These are phyloP conservation scores for Argyrosomus japonicus DNA, from an alignment of 2,113 vertebrate species.

Conservation along the genomic window DNA sequence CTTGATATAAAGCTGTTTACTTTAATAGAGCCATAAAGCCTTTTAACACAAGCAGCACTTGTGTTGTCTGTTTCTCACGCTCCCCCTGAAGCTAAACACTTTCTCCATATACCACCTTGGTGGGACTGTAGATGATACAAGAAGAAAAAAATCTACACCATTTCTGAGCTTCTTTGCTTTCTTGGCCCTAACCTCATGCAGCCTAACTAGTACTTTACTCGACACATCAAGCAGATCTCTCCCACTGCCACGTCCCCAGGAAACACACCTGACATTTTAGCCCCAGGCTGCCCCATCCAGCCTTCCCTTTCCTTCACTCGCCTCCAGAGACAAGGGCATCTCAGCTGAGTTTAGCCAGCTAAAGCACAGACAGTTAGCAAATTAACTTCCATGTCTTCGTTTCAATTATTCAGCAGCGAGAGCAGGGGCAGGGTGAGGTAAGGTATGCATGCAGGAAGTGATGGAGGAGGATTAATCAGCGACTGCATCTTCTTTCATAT, in stretches of 20 bases:
- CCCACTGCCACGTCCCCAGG: constrained; percentile 60
- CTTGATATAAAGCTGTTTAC: constrained; percentile 6
- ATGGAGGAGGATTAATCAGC: constrained; percentile 46
- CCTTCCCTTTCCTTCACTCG: constrained; percentile 35
- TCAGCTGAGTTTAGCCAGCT: constrained; percentile 79
- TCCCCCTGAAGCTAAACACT: constrained; percentile 1
- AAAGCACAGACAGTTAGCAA: constrained; percentile 83
- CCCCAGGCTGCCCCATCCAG: constrained; percentile 74
- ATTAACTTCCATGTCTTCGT: constrained; percentile 82
- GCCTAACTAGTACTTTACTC: constrained; percentile 53
- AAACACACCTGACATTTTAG: constrained; percentile 81
- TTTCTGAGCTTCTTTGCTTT: constrained; percentile 23
- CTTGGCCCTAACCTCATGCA: constrained; percentile 13
- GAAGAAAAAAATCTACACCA: not conserved
- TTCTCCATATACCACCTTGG: constrained; percentile 7
- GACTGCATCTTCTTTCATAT: constrained; percentile 47
- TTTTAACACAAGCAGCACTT: not conserved
- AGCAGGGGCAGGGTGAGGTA: constrained; percentile 55
- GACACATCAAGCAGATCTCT: constrained; percentile 75
- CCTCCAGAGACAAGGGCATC: constrained; percentile 78
- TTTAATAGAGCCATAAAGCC: constrained; percentile 18
- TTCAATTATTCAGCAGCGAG: constrained; percentile 81
- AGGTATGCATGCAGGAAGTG: constrained; percentile 59
- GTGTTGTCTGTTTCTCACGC: constrained; percentile 15
- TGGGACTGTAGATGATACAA: not conserved